Base-by-base conservation (phyloP, 2,888 invertebrate species). In the Choristoneura rosaceana region DNA sequence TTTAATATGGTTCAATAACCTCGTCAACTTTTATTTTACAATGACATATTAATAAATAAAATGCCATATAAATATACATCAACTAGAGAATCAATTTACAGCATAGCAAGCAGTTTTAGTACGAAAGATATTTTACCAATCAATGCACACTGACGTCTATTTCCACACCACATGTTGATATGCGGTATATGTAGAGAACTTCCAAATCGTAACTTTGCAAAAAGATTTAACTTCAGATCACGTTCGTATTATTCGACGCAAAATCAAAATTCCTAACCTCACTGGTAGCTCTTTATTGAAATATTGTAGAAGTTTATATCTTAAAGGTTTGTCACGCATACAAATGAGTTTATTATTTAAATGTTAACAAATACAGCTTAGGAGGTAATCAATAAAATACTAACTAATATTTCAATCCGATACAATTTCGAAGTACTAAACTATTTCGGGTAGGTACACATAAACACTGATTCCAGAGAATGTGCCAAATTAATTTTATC, bases 161-260 rank as follows among this genome's bases (percentile, higher is more conserved):
- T 12, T 43, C 43, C 43, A 12, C 43, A 43, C 47, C 52, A 52
- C 17, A 17, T 8, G 52, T 52, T 52, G 17, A 55, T 55, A 55
- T 52, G 25, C 74, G 75, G 81, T 78, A 81, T 82, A 84, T 81
- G 55, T 63, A 71, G 58, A 66, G 33, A 62, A 68, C 58, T 68
- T 71, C 62, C 62, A 58, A 55, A 47, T 71, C 43, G 34, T 25
- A 63, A 67, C 12, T 50, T 71, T 12, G 52, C 38, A 14, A 55
- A 67, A 71, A 62, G 63, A 71, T 68, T 71, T 61, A 55, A 47
- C 50, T 50, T 50, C 50, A 50, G 50, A 34, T 67, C 71, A 67
- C 67, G 67, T 71, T 66, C 62, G 61, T 67, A 50, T 67, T 67
- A 52, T 71, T 67, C 62, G 62, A 67, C 25, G 62, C 45, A 71